phyloP scores from a whole-genome alignment of 2,888 invertebrate species.

The Tribolium freemani region DNA sequence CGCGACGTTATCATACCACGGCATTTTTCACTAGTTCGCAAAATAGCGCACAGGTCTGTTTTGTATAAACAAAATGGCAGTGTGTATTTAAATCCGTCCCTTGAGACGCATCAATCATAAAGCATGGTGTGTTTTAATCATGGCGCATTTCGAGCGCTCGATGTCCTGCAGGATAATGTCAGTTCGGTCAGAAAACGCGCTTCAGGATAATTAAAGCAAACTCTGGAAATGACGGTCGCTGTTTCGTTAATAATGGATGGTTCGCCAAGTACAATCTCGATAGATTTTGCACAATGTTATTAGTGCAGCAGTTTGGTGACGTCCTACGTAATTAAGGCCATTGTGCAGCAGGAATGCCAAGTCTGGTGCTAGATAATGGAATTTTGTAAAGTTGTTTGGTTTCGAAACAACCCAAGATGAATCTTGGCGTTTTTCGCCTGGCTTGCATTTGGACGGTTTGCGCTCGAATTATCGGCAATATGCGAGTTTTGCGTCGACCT shows the following conservation, averaged over 20 bases:
- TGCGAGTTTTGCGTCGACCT: constrained; percentile 1
- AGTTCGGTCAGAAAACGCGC: constrained; percentile 8
- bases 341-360: not conserved
- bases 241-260: constrained; percentile 21
- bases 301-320: not conserved
- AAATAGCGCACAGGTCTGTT: not conserved
- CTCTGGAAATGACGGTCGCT: constrained; percentile 15
- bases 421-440: not conserved
- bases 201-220: constrained; percentile 33
- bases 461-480: not conserved
- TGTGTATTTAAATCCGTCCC: not conserved
- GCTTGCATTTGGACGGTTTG: not conserved
- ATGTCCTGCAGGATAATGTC: constrained; percentile 39
- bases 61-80: not conserved
- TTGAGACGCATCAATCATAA: not conserved
- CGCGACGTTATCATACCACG: not conserved
- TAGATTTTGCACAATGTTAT: not conserved
- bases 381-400: constrained; percentile 1
- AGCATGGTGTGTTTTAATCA: constrained; percentile 5
- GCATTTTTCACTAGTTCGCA: not conserved
- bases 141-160: constrained; percentile 9
- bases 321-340: not conserved
- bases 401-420: not conserved
- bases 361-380: not conserved
- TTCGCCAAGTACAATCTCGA: not conserved